Evolutionary conservation across 2,113 vertebrate genomes (phyloP).

Genomic region (Gulo gulo): DNA sequence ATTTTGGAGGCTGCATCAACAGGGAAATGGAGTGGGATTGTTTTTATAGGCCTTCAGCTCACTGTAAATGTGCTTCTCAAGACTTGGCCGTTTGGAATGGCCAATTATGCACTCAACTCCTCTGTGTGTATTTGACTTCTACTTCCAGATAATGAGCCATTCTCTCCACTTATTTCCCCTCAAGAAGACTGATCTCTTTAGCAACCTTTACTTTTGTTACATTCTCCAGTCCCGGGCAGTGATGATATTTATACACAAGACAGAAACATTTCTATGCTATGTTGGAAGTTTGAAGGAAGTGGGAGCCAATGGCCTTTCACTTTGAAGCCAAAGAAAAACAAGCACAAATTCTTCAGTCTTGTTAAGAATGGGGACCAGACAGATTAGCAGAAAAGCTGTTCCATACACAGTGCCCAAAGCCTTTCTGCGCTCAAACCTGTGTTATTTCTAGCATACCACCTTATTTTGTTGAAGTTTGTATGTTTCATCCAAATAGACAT

Average conservation of each 20-base stretch:
- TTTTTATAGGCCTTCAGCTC: conserved; percentile 42
- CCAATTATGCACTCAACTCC: not conserved
- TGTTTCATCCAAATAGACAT: not conserved
- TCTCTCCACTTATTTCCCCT: not conserved
- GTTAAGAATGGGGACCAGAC: not conserved
- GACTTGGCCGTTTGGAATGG: not conserved
- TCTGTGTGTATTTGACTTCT: conserved; percentile 31
- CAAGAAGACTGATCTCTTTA: conserved; percentile 18
- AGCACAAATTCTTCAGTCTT: conserved; percentile 45
- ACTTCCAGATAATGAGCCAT: conserved; percentile 49
- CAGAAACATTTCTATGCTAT: conserved; percentile 25
- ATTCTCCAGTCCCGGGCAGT: not conserved
- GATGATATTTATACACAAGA: conserved; percentile 50
- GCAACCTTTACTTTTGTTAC: conserved; percentile 27
- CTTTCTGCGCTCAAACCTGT: not conserved
- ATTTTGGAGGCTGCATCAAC: not conserved
- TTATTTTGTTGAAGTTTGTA: not conserved
- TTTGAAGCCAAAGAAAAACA: conserved; percentile 42
- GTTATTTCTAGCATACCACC: not conserved
- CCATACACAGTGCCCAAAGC: not conserved
- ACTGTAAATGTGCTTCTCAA: not conserved
- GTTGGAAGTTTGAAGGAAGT: conserved; percentile 32
- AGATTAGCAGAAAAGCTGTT: not conserved
- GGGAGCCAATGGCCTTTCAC: conserved; percentile 37
- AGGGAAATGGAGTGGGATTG: not conserved